Evolutionary conservation across 2,113 vertebrate genomes (phyloP).

Genomic region (Zosterops borbonicus): DNA sequence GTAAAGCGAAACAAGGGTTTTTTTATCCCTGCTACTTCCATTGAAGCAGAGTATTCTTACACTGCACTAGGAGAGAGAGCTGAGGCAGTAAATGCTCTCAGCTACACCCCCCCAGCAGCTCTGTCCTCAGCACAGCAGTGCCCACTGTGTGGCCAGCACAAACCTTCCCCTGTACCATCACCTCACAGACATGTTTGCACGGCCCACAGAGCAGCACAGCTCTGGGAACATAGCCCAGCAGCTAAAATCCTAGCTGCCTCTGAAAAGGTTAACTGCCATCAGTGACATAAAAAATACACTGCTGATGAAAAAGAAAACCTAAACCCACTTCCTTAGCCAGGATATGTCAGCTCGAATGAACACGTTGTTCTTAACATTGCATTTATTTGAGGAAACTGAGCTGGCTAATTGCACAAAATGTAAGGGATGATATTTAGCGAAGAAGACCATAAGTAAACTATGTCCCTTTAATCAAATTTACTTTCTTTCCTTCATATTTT

Average conservation of each 20-base stretch:
- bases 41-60: background rate
- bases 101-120: background rate
- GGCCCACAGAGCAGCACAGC: background rate
- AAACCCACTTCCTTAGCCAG: background rate
- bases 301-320: background rate
- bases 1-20: background rate
- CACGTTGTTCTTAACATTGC: background rate
- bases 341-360: background rate
- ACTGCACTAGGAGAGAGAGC: background rate
- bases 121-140: background rate
- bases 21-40: background rate
- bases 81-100: background rate
- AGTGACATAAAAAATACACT: background rate
- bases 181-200: background rate
- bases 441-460: background rate
- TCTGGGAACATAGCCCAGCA: background rate
- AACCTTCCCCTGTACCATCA: background rate
- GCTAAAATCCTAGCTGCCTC: background rate
- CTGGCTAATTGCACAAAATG: background rate
- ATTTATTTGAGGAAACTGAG: slow-evolving; percentile 18
- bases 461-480: background rate
- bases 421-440: slow-evolving; percentile 6
- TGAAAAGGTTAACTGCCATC: background rate
- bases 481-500: background rate
- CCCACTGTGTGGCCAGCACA: background rate